Conservation (phyloP, 2,888 invertebrate species). For the Mythimna albipuncta region DNA sequence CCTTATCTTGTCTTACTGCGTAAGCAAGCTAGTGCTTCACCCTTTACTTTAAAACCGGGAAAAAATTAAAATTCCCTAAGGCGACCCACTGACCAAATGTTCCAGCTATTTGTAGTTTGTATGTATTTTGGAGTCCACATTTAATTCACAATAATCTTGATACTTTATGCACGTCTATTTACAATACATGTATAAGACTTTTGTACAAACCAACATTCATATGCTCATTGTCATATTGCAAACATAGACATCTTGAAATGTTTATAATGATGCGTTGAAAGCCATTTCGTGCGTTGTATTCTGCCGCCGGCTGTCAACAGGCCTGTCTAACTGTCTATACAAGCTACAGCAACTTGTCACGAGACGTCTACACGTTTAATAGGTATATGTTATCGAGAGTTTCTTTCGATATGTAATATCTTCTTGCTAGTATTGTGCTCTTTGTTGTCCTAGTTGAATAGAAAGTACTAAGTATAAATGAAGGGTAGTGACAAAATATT, state of each 20-base stretch:
- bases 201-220: neutral
- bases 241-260: constrained; percentile 12
- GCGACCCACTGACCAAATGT: too few relatives aligned
- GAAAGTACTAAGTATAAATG: neutral
- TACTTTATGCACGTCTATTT: neutral
- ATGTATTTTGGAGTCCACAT: neutral
- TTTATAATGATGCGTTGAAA: constrained; percentile 29
- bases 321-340: constrained; percentile 28
- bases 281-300: constrained; percentile 22
- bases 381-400: neutral
- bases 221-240: neutral
- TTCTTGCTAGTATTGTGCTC: neutral
- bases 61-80: neutral
- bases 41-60: neutral
- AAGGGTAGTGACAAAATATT: neutral
- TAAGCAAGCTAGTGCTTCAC: neutral
- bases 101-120: neutral
- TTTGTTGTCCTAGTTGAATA: neutral
- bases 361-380: constrained; percentile 21
- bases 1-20: neutral
- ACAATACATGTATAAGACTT: neutral
- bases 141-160: neutral
- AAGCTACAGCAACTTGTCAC: constrained; percentile 35
- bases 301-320: constrained; percentile 35
- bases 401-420: neutral